These are phyloP conservation scores for Onchidella celtica DNA, from an alignment of 2,888 invertebrate genomes.

Conservation along the genomic window DNA sequence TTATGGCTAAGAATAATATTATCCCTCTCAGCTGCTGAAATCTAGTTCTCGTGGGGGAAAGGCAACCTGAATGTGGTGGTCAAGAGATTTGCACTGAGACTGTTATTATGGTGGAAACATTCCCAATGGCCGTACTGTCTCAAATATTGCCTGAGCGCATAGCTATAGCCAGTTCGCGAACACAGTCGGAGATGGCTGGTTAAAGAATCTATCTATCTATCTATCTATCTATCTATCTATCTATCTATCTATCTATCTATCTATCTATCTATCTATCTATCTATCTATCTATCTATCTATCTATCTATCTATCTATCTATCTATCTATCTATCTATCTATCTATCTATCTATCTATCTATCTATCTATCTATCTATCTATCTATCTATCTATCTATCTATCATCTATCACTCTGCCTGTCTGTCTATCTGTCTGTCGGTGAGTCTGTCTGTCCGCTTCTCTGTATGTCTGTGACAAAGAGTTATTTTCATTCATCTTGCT, in stretches of 20 bases:
- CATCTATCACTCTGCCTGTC: neutral
- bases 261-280: slow-evolving; percentile 7
- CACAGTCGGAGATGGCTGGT: too few relatives aligned
- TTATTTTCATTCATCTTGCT: neutral
- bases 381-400: neutral
- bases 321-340: neutral
- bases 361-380: neutral
- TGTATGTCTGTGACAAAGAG: neutral
- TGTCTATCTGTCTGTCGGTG: neutral
- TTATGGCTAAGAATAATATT: too few relatives aligned
- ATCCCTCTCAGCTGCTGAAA: too few relatives aligned
- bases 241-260: slow-evolving; percentile 28
- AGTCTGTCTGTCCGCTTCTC: neutral
- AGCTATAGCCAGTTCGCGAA: too few relatives aligned
- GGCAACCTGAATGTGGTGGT: too few relatives aligned
- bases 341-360: neutral
- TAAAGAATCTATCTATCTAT: slow-evolving; percentile 26
- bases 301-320: neutral
- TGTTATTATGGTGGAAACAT: too few relatives aligned
- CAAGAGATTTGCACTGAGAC: too few relatives aligned
- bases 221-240: slow-evolving; percentile 27
- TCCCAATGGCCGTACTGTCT: too few relatives aligned
- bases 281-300: slow-evolving; percentile 1
- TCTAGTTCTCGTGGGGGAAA: too few relatives aligned
- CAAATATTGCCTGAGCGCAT: too few relatives aligned